phyloP scores from a whole-genome alignment of 2,113 vertebrate genomes.

The Pterocles gutturalis region DNA sequence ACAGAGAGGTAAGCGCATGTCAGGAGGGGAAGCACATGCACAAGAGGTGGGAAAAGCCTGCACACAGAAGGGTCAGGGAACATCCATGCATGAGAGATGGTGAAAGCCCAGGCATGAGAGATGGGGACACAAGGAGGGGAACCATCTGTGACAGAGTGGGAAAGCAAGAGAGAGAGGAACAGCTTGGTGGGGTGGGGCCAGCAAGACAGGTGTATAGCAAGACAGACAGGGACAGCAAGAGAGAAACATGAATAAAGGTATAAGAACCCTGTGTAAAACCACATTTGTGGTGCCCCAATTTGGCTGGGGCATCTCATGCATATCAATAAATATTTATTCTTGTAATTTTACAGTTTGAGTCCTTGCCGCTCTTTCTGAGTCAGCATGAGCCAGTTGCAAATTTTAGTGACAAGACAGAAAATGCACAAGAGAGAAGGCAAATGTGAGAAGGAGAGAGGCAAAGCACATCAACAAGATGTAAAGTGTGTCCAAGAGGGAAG shows the following conservation, averaged over 20 bases:
- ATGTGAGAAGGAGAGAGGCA: neutral
- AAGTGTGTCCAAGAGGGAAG: neutral
- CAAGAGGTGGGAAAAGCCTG: neutral
- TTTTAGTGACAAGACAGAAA: neutral
- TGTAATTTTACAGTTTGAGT: fast-evolving
- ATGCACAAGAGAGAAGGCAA: neutral
- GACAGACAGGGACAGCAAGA: neutral
- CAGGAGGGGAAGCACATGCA: neutral
- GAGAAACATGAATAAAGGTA: neutral
- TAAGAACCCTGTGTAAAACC: neutral
- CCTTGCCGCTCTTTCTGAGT: neutral
- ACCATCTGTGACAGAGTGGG: neutral
- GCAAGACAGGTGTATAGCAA: neutral
- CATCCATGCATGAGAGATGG: neutral
- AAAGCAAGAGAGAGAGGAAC: neutral
- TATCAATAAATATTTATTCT: neutral
- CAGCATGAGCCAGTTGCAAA: fast-evolving
- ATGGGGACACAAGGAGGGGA: fast-evolving
- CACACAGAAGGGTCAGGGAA: fast-evolving
- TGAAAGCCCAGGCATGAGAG: neutral
- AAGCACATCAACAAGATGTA: neutral
- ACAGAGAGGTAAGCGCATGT: neutral
- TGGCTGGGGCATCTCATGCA: neutral
- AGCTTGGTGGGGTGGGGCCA: fast-evolving
- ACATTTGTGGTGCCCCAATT: neutral